Percentiles rank a stretch among this genome's conserved stretches.
phyloP scores from a whole-genome alignment of 2,888 invertebrate species.

The Ligdia adustata region DNA sequence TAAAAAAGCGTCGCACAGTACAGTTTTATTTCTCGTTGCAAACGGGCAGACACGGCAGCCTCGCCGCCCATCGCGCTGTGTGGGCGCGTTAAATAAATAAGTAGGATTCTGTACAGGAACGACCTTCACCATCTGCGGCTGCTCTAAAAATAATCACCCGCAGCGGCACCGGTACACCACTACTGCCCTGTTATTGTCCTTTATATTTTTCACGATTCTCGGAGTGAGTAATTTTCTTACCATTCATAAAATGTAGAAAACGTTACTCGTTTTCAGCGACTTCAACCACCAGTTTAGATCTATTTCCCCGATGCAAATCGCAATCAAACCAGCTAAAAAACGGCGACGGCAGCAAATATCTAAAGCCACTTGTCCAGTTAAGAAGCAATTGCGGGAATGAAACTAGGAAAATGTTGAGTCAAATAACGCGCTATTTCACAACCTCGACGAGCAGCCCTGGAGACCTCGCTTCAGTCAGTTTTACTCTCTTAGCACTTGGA shows the following conservation, averaged over 20 bases:
- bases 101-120: constrained; percentile 61
- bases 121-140: constrained; percentile 75
- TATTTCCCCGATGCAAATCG: too few species aligned
- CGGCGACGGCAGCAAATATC: not conserved
- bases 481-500: constrained; percentile 64
- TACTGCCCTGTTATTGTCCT: constrained; percentile 39
- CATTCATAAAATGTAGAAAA: constrained; percentile 2
- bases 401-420: constrained; percentile 53
- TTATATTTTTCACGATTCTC: constrained; percentile 45
- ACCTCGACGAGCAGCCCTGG: constrained; percentile 47
- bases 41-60: constrained; percentile 47
- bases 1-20: constrained; percentile 23
- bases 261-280: too few species aligned
- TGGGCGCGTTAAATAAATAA: constrained; percentile 73
- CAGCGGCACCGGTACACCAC: constrained; percentile 34
- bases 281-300: too few species aligned
- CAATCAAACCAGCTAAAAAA: too few species aligned
- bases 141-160: constrained; percentile 66
- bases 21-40: constrained; percentile 48
- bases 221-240: constrained; percentile 42
- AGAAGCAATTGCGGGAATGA: constrained; percentile 40
- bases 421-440: constrained; percentile 54
- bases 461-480: constrained; percentile 47
- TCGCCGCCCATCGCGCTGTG: constrained; percentile 49
- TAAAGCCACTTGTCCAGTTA: constrained; percentile 32